Percentiles rank a stretch among this genome's conserved stretches.
phyloP scores from a whole-genome alignment of 2,888 invertebrate species.

The Sycophila texana region DNA sequence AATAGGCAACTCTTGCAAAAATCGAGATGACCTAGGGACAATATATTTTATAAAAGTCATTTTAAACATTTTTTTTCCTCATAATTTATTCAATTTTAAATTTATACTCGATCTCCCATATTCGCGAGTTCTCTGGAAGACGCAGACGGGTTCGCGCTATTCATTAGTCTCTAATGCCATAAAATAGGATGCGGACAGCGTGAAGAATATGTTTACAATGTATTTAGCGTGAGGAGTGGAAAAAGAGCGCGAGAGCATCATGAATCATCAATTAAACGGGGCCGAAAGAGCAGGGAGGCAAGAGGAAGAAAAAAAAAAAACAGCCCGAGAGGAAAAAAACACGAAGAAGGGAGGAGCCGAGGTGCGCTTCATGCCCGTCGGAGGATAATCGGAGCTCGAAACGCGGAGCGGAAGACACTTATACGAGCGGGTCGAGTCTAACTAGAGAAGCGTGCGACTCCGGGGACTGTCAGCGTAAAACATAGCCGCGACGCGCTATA shows the following conservation, averaged over 20 bases:
- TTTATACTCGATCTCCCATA: too few species aligned
- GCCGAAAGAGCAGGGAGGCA: constrained; percentile 26
- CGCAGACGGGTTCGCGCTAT: constrained; percentile 21
- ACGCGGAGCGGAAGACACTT: constrained; percentile 50
- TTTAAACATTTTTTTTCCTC: too few species aligned
- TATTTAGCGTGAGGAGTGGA: constrained; percentile 33
- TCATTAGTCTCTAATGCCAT: constrained; percentile 50
- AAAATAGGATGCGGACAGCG: constrained; percentile 49
- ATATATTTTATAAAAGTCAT: too few species aligned
- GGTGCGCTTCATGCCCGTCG: constrained; percentile 37
- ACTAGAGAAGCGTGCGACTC: constrained; percentile 56
- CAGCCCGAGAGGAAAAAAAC: constrained; percentile 16
- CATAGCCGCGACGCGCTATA: constrained; percentile 48
- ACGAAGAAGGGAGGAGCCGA: constrained; percentile 4
- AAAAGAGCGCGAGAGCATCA: constrained; percentile 57
- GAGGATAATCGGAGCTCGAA: constrained; percentile 51
- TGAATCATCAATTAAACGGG: constrained; percentile 60
- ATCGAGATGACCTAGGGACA: too few species aligned
- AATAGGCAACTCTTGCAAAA: too few species aligned
- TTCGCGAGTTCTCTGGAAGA: not conserved
- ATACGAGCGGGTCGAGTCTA: constrained; percentile 34
- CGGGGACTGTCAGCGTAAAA: constrained; percentile 54
- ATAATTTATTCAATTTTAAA: too few species aligned
- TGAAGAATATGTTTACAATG: constrained; percentile 54
- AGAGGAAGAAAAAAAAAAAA: not conserved